These are phyloP conservation scores for Caenorhabditis remanei DNA, from an alignment of 1,140 invertebrate genomes.

Conservation along the genomic window DNA sequence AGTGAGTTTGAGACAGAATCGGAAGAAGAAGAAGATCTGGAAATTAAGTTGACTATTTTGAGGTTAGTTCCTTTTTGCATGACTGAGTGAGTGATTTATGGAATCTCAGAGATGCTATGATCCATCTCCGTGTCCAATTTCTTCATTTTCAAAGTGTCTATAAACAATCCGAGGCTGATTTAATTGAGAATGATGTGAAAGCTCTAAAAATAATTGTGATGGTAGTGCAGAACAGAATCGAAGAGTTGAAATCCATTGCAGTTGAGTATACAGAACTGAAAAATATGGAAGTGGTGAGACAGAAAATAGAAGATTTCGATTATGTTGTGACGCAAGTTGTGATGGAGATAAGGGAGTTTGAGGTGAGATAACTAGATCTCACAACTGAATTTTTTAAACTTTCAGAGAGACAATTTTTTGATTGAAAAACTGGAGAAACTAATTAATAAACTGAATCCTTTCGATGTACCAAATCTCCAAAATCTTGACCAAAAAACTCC, in stretches of 20 bases:
- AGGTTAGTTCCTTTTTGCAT: neutral
- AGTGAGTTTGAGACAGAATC: neutral
- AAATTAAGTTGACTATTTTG: neutral
- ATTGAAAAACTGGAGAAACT: conserved; percentile 28
- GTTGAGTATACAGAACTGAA: neutral
- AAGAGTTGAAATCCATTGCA: neutral
- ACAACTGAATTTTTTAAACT: neutral
- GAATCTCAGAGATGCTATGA: conserved; percentile 22
- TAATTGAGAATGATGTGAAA: conserved; percentile 18
- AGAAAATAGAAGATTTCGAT: conserved; percentile 18
- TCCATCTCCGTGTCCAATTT: conserved; percentile 29
- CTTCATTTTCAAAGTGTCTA: conserved; percentile 39
- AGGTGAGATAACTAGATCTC: neutral
- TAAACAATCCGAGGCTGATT: neutral
- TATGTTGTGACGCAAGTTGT: neutral
- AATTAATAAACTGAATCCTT: conserved; percentile 15
- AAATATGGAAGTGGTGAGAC: neutral
- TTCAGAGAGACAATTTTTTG: conserved; percentile 45
- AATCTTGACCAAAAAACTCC: neutral
- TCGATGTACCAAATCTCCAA: conserved; percentile 6
- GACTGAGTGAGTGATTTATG: neutral
- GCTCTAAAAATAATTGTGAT: conserved; percentile 9
- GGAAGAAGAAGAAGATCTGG: conserved; percentile 6
- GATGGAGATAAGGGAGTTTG: neutral
- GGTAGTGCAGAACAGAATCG: conserved; percentile 15